Conservation (phyloP, 2,888 invertebrate genomes). For the Mellilla xanthometata region DNA sequence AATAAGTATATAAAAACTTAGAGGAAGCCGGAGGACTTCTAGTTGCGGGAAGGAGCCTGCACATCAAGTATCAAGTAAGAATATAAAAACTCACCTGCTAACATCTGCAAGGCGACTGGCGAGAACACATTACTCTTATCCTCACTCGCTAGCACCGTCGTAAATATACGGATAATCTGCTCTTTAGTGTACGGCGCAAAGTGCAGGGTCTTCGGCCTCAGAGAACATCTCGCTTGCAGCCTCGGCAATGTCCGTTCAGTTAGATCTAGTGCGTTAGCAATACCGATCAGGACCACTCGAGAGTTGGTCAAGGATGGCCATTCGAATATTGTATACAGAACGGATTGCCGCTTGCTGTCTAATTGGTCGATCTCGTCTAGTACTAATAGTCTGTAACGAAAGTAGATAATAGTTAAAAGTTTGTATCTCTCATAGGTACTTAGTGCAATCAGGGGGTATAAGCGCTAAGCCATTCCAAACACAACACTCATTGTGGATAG, state of each 20-base stretch:
- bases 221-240: slow-evolving; percentile 88
- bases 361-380: slow-evolving; percentile 98
- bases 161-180: slow-evolving; percentile 94
- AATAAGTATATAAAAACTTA: too few species aligned
- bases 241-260: slow-evolving; percentile 95
- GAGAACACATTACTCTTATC: slow-evolving; percentile 88
- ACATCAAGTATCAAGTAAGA: too few species aligned
- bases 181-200: slow-evolving; percentile 96
- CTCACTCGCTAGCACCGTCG: slow-evolving; percentile 87
- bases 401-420: slow-evolving; percentile 8
- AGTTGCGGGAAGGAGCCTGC: too few species aligned
- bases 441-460: too few species aligned
- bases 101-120: slow-evolving; percentile 92
- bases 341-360: slow-evolving; percentile 90
- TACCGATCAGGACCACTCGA: slow-evolving; percentile 91
- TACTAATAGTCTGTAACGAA: slow-evolving; percentile 86
- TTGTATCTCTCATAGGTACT: too few species aligned
- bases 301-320: slow-evolving; percentile 90
- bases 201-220: slow-evolving; percentile 90
- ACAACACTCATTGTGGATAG: too few species aligned
- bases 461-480: too few species aligned
- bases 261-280: slow-evolving; percentile 97
- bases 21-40: too few species aligned
- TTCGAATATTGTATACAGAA: slow-evolving; percentile 96
- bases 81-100: slow-evolving; percentile 86